phyloP scores from a whole-genome alignment of 1,140 invertebrate species.

The Papilio polyxenes region DNA sequence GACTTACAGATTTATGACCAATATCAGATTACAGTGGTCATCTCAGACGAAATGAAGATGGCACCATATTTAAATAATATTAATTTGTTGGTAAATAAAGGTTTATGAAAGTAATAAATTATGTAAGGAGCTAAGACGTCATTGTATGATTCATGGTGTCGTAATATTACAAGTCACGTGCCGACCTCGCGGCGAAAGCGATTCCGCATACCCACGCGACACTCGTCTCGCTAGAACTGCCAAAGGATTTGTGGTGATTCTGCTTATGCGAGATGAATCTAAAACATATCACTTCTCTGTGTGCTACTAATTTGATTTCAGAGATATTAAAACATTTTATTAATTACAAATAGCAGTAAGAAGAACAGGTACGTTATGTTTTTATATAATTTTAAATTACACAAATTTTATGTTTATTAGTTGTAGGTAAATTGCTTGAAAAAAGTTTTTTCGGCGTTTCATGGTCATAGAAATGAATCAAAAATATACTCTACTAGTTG shows the following conservation, averaged over 20 bases:
- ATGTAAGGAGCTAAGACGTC: conserved; percentile 3
- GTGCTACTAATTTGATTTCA: background rate
- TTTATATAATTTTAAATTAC: too few relatives aligned
- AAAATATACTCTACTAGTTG: too few relatives aligned
- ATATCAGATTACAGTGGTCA: background rate
- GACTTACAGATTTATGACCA: background rate
- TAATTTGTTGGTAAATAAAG: conserved; percentile 8
- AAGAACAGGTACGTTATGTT: background rate
- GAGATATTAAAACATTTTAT: too few relatives aligned
- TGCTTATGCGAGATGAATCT: background rate
- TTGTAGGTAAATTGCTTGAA: too few relatives aligned
- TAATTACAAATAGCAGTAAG: too few relatives aligned
- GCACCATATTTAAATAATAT: background rate
- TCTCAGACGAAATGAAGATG: background rate
- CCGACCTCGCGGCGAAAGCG: conserved; percentile 10
- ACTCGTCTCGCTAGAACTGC: conserved; percentile 5
- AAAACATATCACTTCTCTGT: background rate
- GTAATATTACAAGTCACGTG: conserved; percentile 15
- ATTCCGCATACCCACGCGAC: background rate
- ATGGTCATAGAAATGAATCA: too few relatives aligned
- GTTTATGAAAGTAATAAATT: background rate
- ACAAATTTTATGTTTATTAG: too few relatives aligned
- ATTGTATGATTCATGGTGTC: conserved; percentile 18
- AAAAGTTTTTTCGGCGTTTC: too few relatives aligned
- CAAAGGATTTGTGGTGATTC: conserved; percentile 12